Base-by-base conservation (phyloP, 2,113 vertebrate species). In the Rattus rattus region DNA sequence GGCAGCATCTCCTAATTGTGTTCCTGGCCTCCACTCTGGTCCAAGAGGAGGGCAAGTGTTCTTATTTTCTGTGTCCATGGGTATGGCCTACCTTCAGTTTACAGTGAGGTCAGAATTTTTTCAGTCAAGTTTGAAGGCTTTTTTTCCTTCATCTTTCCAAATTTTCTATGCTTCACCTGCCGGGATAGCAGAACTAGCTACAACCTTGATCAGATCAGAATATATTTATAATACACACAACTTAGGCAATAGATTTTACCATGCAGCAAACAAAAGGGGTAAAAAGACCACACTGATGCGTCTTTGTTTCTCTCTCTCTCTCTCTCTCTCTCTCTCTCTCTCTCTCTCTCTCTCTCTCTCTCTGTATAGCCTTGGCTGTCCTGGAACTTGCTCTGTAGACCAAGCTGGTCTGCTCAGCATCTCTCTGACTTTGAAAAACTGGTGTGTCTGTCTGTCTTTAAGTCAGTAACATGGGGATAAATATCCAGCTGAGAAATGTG, bases 61-160 rank as follows among this genome's bases (percentile, higher is more conserved):
- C 75, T 76, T 77, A 24, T 12, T 88, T 43, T 69, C 79, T 83
- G 5, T 19, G 1, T 93, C 95, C 92, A 92, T 96, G 98, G 97
- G 96, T 89, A 95, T 88, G 96, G 90, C 87, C 85, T 95, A 87
- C 96, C 77, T 97, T 94, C 80, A 95, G 94, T 95, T 97, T 94
- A 95, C 24, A 95, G 95, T 85, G 76, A 94, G 97, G 97, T 97
- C 93, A 96, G 2, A 88, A 85, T 84, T 91, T 93, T 96, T 76
- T 97, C 90, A 65, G 88, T 94, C 92, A 83, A 49, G 83, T 92
- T 95, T 92, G 70, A 28, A 19, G 24, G 30, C 7, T 80, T 80
- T 80, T 80, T 30, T 36, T 14, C 49, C 33, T 80, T 56, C 16
- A 30, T 56, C 52, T 54, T 56, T n/a, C 83, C 92, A 67, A 81